Percentiles rank a stretch among this genome's conserved stretches.
These are phyloP conservation scores for Stegostoma tigrinum DNA, from an alignment of 2,113 vertebrate genomes.

Conservation along the genomic window DNA sequence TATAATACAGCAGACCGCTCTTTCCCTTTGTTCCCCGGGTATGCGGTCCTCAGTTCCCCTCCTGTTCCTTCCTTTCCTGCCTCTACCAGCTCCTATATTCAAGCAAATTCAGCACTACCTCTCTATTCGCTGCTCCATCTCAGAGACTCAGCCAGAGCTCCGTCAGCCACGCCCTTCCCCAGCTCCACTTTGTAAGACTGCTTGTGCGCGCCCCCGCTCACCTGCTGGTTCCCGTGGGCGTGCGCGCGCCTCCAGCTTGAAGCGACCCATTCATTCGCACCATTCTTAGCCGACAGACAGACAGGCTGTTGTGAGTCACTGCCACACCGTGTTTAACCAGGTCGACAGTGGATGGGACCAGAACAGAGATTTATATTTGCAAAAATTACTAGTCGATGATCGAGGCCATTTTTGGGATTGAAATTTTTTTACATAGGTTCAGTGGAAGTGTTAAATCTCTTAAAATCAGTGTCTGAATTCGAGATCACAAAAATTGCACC, in stretches of 20 bases:
- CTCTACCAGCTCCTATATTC: not conserved
- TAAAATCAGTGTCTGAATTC: not conserved
- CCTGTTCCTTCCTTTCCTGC: not conserved
- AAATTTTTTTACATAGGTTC: not conserved
- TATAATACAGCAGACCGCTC: not conserved
- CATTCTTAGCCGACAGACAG: not conserved
- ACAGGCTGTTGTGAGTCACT: not conserved
- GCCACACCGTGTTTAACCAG: not conserved
- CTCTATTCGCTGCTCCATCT: not conserved
- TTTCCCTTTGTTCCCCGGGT: not conserved
- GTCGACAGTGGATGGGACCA: not conserved
- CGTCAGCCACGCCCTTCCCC: slow-evolving; percentile 17
- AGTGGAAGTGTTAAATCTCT: not conserved
- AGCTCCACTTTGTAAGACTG: not conserved
- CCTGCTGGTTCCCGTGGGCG: not conserved
- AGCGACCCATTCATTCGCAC: not conserved
- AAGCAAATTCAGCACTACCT: not conserved
- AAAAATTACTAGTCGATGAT: not conserved
- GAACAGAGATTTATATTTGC: not conserved
- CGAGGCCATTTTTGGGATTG: not conserved
- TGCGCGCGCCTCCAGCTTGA: not conserved
- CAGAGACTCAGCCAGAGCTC: not conserved
- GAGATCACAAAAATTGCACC: too few species aligned
- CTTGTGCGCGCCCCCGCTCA: not conserved
- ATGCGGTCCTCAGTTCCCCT: not conserved